phyloP scores from a whole-genome alignment of 2,113 vertebrate species.

The Ancistrus triradiatus region DNA sequence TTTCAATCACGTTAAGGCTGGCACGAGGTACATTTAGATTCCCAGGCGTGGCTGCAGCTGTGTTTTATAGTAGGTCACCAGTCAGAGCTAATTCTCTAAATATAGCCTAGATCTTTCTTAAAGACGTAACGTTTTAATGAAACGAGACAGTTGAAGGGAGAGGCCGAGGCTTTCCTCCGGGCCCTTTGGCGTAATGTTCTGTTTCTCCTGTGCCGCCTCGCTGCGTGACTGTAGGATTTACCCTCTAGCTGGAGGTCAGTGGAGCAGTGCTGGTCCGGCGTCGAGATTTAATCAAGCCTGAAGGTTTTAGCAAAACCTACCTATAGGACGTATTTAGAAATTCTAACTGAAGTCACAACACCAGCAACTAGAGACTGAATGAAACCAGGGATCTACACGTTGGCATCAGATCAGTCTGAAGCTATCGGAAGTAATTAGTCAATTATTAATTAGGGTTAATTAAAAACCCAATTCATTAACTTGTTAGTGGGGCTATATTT shows the following conservation, averaged over 20 bases:
- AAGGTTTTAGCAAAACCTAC: not conserved
- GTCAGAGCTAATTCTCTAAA: not conserved
- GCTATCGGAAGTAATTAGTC: no score
- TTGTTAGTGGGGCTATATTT: no score
- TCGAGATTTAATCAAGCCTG: no score
- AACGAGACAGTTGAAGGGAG: not conserved
- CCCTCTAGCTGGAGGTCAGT: not conserved
- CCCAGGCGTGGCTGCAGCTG: not conserved
- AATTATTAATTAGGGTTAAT: no score
- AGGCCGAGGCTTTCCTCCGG: not conserved
- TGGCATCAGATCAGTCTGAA: no score
- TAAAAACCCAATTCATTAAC: no score
- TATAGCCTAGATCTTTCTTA: not conserved
- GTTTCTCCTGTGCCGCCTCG: not conserved
- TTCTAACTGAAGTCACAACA: not conserved
- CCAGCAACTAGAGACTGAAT: no score
- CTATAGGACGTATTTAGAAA: not conserved
- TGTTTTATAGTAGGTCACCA: not conserved
- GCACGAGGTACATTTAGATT: no score
- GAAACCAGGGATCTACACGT: no score
- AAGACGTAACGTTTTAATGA: constrained; percentile 17
- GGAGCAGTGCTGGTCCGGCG: not conserved
- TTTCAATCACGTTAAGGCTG: no score
- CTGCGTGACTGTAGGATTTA: not conserved
- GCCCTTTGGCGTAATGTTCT: not conserved